A percentile compares a stretch with the other conserved stretches of the same genome.
These are phyloP conservation scores for Gymnogyps californianus DNA, from an alignment of 2,113 vertebrate genomes.

Conservation along the genomic window DNA sequence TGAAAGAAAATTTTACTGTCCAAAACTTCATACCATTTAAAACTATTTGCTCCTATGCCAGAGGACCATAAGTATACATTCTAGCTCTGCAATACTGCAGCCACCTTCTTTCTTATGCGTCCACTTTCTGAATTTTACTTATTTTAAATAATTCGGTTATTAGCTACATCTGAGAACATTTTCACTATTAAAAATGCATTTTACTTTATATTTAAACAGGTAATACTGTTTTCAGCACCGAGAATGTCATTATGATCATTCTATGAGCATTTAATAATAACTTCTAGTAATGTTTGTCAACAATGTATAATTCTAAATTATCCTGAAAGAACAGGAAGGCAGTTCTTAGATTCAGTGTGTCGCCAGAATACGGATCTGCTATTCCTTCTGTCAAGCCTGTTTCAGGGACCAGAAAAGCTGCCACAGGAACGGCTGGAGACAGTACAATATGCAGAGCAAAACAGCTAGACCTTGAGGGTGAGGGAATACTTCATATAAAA, in stretches of 20 bases:
- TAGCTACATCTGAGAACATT: neutral
- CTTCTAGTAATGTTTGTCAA: neutral
- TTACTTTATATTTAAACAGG: neutral
- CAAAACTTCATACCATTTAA: neutral
- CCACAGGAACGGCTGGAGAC: neutral
- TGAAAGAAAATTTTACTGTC: neutral
- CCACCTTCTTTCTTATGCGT: neutral
- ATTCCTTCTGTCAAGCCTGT: neutral
- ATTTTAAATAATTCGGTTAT: neutral
- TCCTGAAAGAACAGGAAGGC: neutral
- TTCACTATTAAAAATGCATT: neutral
- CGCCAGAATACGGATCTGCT: neutral
- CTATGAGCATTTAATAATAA: neutral
- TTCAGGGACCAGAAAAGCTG: neutral
- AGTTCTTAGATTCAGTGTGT: neutral
- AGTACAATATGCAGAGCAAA: neutral
- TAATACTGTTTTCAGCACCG: neutral
- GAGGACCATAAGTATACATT: neutral
- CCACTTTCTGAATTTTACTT: neutral
- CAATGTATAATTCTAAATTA: neutral
- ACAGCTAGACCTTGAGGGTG: neutral
- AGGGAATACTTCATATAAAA: neutral
- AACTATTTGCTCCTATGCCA: neutral
- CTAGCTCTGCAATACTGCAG: neutral
- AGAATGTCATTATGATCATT: neutral